phyloP scores from a whole-genome alignment of 2,888 invertebrate species.

The Athripsodes cinereus region DNA sequence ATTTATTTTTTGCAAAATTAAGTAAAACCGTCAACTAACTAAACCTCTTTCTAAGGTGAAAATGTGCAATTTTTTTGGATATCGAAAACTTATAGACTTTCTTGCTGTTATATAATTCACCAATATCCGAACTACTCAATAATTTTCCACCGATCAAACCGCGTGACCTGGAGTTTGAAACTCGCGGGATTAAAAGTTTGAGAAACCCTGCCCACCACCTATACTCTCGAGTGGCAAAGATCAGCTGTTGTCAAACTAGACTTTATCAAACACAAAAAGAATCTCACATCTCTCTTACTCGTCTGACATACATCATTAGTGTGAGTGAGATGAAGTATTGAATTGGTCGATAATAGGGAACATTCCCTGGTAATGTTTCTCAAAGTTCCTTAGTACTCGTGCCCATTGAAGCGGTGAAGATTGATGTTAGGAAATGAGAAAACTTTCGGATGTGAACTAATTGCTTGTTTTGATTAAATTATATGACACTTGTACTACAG shows the following conservation, averaged over 20 bases:
- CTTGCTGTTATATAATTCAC: no score
- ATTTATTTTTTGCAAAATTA: no score
- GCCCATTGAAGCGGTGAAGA: background rate
- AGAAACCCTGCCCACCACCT: background rate
- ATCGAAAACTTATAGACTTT: no score
- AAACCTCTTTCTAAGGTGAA: no score
- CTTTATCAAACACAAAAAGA: background rate
- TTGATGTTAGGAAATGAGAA: slow-evolving; percentile 2
- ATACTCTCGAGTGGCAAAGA: background rate
- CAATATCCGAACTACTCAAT: no score
- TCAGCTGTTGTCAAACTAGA: background rate
- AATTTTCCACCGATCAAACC: background rate
- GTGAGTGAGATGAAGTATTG: background rate
- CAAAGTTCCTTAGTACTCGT: background rate
- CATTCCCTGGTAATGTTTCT: background rate
- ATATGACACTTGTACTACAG: background rate
- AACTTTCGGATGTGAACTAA: background rate
- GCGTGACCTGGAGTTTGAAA: background rate
- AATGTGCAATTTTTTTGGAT: no score
- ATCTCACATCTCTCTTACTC: background rate
- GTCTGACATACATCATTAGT: background rate
- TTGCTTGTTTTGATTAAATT: background rate
- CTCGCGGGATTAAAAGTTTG: background rate
- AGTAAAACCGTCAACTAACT: no score
- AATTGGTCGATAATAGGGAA: background rate